A percentile compares a stretch with the other conserved stretches of the same genome.
These are phyloP conservation scores for Pseudobourletiella spinata DNA, from an alignment of 1,140 invertebrate species.

Conservation along the genomic window DNA sequence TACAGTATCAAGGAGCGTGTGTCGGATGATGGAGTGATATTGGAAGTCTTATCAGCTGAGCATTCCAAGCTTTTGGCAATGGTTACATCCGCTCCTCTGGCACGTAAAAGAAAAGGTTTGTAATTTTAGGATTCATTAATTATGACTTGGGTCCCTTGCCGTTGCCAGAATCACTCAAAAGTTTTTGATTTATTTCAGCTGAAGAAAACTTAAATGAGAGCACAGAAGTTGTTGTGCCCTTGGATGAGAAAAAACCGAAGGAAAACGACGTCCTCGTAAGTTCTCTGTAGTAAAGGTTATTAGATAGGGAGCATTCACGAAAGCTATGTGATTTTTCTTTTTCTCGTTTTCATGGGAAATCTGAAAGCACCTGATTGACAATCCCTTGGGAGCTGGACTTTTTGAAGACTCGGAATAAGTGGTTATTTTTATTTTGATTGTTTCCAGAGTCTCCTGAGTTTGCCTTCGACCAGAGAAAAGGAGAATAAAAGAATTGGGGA, in stretches of 20 bases:
- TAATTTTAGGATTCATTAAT: background rate
- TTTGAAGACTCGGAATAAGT: no score
- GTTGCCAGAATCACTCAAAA: background rate
- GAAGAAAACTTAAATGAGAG: conserved; percentile 9
- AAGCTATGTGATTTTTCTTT: no score
- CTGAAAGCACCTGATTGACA: no score
- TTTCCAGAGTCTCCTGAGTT: conserved; percentile 75
- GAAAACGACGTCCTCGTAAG: conserved; percentile 27
- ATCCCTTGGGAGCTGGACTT: no score
- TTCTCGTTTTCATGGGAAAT: no score
- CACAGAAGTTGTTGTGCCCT: background rate
- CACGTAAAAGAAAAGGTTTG: conserved; percentile 25
- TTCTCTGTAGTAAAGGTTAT: conserved; percentile 37
- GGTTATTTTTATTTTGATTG: no score
- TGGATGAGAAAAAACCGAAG: conserved; percentile 16
- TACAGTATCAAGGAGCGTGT: conserved; percentile 51
- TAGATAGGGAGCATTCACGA: no score
- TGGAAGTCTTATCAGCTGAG: conserved; percentile 60
- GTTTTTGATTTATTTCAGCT: conserved; percentile 13
- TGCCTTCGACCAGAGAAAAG: conserved; percentile 88
- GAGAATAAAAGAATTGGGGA: conserved; percentile 92
- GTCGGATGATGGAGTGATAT: conserved; percentile 48
- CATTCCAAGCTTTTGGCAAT: conserved; percentile 60
- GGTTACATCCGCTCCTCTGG: conserved; percentile 38
- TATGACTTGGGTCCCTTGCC: background rate